phyloP scores from a whole-genome alignment of 2,888 invertebrate genomes.

The Thymelicus sylvestris region DNA sequence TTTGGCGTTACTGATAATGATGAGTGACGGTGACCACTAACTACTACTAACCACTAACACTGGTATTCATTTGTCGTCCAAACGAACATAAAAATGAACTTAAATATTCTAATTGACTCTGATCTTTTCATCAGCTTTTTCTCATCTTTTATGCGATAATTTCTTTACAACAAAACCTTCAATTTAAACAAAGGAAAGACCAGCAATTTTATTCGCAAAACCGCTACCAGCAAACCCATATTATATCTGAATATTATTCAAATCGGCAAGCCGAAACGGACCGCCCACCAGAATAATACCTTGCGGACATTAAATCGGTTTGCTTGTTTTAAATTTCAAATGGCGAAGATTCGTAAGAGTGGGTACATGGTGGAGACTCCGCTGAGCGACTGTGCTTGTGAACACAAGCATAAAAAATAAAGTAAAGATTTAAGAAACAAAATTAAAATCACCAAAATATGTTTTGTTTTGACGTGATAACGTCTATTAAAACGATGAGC shows the following conservation, averaged over 20 bases:
- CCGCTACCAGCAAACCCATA: conserved; percentile 6
- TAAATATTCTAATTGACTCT: too few species aligned
- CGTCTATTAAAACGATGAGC: too few species aligned
- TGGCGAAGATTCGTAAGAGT: conserved; percentile 38
- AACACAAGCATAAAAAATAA: neutral
- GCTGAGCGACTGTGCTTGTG: neutral
- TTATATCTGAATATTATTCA: conserved; percentile 24
- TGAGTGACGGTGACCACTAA: too few species aligned
- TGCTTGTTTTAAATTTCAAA: conserved; percentile 55
- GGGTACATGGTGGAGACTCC: neutral
- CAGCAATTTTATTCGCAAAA: neutral
- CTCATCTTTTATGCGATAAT: too few species aligned
- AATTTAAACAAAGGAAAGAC: neutral
- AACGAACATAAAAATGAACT: too few species aligned
- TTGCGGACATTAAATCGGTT: conserved; percentile 29
- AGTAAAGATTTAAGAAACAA: too few species aligned
- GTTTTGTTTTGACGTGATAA: too few species aligned
- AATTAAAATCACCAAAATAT: too few species aligned
- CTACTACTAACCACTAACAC: too few species aligned
- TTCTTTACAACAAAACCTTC: neutral
- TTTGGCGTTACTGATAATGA: too few species aligned
- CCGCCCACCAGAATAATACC: conserved; percentile 42
- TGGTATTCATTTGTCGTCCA: too few species aligned
- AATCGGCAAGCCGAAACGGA: conserved; percentile 34
- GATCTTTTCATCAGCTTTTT: too few species aligned